Evolutionary conservation across 2,797 vertebrate species (phyloP).

Genomic region (Liparis tanakae): DNA sequence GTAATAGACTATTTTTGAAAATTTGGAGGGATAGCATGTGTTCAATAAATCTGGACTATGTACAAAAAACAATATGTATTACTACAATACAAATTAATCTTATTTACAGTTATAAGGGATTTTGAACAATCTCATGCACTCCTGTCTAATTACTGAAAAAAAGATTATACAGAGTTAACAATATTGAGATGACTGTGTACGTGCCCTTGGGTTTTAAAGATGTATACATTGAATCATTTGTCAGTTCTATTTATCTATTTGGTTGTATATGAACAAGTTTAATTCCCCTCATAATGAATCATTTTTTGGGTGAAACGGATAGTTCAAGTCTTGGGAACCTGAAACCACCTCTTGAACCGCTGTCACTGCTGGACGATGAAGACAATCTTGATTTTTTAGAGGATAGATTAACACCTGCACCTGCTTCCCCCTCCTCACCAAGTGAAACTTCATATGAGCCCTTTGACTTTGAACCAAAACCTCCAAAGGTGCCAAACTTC

Average conservation of each 20-base stretch:
- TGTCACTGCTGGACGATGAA: conserved; percentile 90
- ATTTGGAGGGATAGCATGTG: conserved; percentile 66
- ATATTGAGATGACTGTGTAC: conserved; percentile 58
- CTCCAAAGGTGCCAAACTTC: conserved; percentile 96
- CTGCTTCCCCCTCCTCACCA: conserved; percentile 85
- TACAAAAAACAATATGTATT: conserved; percentile 84
- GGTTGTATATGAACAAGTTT: conserved; percentile 55
- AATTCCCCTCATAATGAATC: conserved; percentile 62
- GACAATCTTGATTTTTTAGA: conserved; percentile 88
- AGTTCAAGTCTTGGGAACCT: conserved; percentile 86
- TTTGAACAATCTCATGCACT: conserved; percentile 78
- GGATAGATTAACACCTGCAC: conserved; percentile 77
- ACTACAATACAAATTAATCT: conserved; percentile 84
- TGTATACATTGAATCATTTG: conserved; percentile 28
- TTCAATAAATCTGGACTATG: conserved; percentile 84
- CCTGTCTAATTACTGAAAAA: conserved; percentile 56
- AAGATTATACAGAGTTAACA: conserved; percentile 32
- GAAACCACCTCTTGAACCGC: conserved; percentile 84
- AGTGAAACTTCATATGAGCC: conserved; percentile 94
- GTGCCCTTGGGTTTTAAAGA: conserved; percentile 22
- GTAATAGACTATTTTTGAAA: conserved; percentile 55
- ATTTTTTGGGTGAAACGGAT: conserved; percentile 87
- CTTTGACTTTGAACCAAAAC: conserved; percentile 92
- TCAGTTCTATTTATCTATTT: conserved; percentile 28
- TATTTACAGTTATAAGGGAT: conserved; percentile 85